Base-by-base conservation (phyloP, 2,797 vertebrate species). In the Microctenopoma lineatum region DNA sequence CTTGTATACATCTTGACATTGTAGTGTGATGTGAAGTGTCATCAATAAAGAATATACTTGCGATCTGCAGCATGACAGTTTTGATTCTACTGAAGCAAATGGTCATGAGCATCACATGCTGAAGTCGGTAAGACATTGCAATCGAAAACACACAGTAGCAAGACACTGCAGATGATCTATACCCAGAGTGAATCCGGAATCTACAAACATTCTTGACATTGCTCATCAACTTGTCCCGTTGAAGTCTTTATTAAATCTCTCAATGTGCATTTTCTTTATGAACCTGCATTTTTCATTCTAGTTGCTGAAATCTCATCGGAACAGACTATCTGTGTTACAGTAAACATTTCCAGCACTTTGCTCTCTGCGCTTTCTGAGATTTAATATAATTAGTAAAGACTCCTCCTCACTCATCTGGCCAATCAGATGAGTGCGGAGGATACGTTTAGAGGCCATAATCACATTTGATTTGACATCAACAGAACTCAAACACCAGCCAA, bases 401-500 rank as follows among this genome's bases (percentile, higher is more conserved):
- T 65, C 34, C 76, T 59, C 81, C 74, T 87, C 79, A 65, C 55
- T 47, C 45, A 80, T 84, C 66, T 54, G 78, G 68, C 83, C 85
- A 79, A 89, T 89, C 84, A 78, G 80, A 80, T 50, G 78, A 21
- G 21, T 21, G 21, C 1, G 21, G 21, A 21, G 21, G 21, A 52
- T 73, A 75, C 66, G 83, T 86, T 85, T 75, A 81, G 81, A 65
- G 72, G 65, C 77, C 8, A 61, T 87, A 77, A 88, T 87, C 64
- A 38, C 82, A 87, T 92, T 88, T 78, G 74, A 87, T 88, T 81
- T 86, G 81, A 86, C 73, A 84, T 84, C 76, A 83, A 73, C 84
- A 66, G 63, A 55, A 69, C 56, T 68, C 66, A 81, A 39, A 72
- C 26, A 32, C 47, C 25, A 45, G 47, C 47, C 39, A 65, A 73